These are phyloP conservation scores for Cyrtonyx montezumae DNA, from an alignment of 2,113 vertebrate genomes.

Conservation along the genomic window DNA sequence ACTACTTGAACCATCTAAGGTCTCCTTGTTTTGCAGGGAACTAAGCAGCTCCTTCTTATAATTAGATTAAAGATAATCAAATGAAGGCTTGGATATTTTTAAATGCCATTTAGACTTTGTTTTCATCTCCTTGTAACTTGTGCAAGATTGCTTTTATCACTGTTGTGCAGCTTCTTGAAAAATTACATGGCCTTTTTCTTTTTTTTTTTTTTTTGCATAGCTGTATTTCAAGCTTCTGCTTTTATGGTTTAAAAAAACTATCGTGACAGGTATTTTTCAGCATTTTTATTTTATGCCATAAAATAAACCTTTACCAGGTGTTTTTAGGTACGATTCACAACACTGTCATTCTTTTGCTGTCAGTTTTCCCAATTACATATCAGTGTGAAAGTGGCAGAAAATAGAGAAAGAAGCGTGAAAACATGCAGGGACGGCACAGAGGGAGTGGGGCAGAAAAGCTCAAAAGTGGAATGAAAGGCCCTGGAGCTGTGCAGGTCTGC, in stretches of 20 bases:
- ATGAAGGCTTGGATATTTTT: slow-evolving; percentile 78
- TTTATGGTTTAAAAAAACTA: slow-evolving; percentile 22
- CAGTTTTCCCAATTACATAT: slow-evolving; percentile 6
- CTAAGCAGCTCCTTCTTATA: slow-evolving; percentile 76
- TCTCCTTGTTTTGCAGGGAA: slow-evolving; percentile 78
- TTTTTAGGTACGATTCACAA: slow-evolving; percentile 7
- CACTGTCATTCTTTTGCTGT: slow-evolving; percentile 14
- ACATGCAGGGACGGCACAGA: not conserved
- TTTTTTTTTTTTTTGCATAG: not conserved
- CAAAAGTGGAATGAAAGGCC: not conserved
- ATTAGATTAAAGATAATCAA: slow-evolving; percentile 83
- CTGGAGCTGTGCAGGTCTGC: not conserved
- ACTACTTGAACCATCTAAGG: slow-evolving; percentile 78
- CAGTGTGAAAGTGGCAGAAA: not conserved
- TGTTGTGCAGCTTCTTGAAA: slow-evolving; percentile 44
- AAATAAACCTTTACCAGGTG: slow-evolving; percentile 57
- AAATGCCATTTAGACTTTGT: slow-evolving; percentile 73
- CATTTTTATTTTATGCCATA: slow-evolving; percentile 57
- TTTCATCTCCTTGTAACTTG: not conserved
- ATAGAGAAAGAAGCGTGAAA: not conserved
- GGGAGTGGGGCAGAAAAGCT: not conserved
- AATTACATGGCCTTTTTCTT: slow-evolving; percentile 31
- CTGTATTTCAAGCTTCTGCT: slow-evolving; percentile 38
- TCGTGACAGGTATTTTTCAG: slow-evolving; percentile 39
- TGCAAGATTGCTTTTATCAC: slow-evolving; percentile 54